A percentile compares a stretch with the other conserved stretches of the same genome.
Conservation (phyloP, 2,113 vertebrate genomes). For the Spheniscus mendiculus region DNA sequence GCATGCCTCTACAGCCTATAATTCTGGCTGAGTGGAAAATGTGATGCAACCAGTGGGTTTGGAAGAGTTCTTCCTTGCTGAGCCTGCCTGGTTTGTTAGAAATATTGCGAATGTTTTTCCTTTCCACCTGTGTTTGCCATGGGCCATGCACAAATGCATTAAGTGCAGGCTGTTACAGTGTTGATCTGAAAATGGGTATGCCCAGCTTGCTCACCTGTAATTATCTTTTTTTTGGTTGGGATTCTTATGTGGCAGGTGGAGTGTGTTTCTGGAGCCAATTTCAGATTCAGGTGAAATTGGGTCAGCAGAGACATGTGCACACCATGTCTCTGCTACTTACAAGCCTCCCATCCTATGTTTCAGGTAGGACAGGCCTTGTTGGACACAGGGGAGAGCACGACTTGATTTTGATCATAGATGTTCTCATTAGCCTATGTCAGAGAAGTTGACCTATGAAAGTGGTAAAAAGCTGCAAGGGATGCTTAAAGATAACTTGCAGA, state of each 20-base stretch:
- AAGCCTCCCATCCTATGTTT: neutral
- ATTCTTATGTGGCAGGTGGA: neutral
- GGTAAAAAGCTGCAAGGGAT: neutral
- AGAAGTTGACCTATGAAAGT: neutral
- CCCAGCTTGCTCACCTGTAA: neutral
- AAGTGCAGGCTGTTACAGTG: neutral
- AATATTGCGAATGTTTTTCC: neutral
- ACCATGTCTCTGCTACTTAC: neutral
- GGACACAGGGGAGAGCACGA: neutral
- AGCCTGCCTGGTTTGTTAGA: neutral
- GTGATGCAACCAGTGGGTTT: neutral
- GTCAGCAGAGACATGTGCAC: neutral
- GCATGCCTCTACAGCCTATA: accelerated
- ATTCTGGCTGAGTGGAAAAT: too few relatives aligned
- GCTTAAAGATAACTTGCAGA: neutral
- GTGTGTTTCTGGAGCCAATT: neutral
- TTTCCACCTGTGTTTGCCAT: neutral
- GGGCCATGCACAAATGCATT: neutral
- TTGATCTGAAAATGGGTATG: neutral
- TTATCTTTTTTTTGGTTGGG: neutral
- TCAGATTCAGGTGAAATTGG: neutral
- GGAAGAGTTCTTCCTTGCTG: neutral
- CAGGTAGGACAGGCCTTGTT: neutral
- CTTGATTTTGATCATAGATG: neutral
- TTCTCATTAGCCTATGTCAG: neutral